These are phyloP conservation scores for Orestias chungarensis DNA, from an alignment of 2,797 vertebrate genomes.

Conservation along the genomic window DNA sequence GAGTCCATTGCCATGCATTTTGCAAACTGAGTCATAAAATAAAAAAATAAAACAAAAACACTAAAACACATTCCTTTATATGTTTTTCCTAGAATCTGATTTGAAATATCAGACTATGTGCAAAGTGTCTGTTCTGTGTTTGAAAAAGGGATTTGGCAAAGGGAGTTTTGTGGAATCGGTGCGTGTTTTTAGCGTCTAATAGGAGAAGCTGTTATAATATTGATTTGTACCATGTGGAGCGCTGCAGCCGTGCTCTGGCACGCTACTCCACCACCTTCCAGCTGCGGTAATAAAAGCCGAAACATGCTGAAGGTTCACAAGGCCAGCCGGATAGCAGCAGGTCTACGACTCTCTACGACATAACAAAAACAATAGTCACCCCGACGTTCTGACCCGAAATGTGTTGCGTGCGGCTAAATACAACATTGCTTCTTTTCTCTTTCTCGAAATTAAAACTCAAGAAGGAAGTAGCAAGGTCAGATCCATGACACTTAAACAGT, in stretches of 20 bases:
- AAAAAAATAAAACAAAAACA: neutral
- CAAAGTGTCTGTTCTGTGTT: constrained; percentile 55
- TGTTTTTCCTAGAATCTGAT: constrained; percentile 72
- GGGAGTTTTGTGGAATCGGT: constrained; percentile 45
- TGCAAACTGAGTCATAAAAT: constrained; percentile 21
- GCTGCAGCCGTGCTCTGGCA: constrained; percentile 55
- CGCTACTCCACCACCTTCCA: constrained; percentile 62
- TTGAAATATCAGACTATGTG: constrained; percentile 40
- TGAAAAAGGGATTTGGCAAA: constrained; percentile 43
- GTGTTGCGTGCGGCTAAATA: constrained; percentile 16
- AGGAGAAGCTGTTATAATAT: constrained; percentile 72
- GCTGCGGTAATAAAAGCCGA: constrained; percentile 56
- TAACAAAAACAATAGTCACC: constrained; percentile 26
- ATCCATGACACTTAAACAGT: constrained; percentile 16
- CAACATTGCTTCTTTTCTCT: constrained; percentile 8
- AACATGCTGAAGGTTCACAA: constrained; percentile 25
- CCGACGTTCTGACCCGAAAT: constrained; percentile 3
- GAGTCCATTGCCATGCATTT: constrained; percentile 58
- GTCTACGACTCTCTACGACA: constrained; percentile 29
- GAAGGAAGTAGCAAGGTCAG: constrained; percentile 20
- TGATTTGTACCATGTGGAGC: constrained; percentile 59
- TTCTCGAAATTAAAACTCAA: constrained; percentile 14
- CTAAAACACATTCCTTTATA: constrained; percentile 50
- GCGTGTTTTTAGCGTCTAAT: constrained; percentile 38
- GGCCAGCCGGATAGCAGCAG: constrained; percentile 30